Base-by-base conservation (phyloP, 2,113 vertebrate genomes). In the Thamnaconus septentrionalis region DNA sequence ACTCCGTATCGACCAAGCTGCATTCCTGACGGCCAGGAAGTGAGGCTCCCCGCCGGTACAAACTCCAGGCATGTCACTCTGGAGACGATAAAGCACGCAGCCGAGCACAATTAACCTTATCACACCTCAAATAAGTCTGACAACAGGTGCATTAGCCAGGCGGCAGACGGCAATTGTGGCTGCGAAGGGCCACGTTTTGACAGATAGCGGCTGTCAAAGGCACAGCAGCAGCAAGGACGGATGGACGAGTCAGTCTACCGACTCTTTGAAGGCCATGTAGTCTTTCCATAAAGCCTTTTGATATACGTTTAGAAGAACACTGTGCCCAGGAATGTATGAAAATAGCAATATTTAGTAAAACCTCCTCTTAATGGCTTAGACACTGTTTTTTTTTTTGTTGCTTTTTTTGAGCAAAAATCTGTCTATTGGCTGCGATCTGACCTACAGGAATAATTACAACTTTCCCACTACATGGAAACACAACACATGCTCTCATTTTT, bases 51-150 rank as follows among this genome's bases (percentile, higher is more conserved):
- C 18, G 18, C 18, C 18, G 8, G 76, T 42, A 10, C 71, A 78
- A 77, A 75, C 72, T 75, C 53, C 63, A 56, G 48, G 57, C 39
- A 8, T 73, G 73, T 75, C 77, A 65, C 59, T 76, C 69, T 31
- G 68, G 5, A 18, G 18, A 62, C 60, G 81, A 87, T 82, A 76
- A 84, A 81, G 76, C 66, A 58, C 50, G 7, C 61, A 6, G 11
- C 49, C 0, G 7, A 31, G 71, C 47, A 66, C 73, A 69, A 81
- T 88, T 88, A 86, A 80, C 76, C 84, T 80, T 73, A 69, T 79
- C 74, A 78, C 78, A 61, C 78, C 84, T 70, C 69, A 59, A 74
- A 81, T 71, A 57, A 48, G 73, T 68, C 75, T 67, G 75, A 84
- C 79, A 73, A 79, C 84, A 86, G 80, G 78, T 82, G 86, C 51